Conservation (phyloP, 2,888 invertebrate species). For the Cantharis rustica region DNA sequence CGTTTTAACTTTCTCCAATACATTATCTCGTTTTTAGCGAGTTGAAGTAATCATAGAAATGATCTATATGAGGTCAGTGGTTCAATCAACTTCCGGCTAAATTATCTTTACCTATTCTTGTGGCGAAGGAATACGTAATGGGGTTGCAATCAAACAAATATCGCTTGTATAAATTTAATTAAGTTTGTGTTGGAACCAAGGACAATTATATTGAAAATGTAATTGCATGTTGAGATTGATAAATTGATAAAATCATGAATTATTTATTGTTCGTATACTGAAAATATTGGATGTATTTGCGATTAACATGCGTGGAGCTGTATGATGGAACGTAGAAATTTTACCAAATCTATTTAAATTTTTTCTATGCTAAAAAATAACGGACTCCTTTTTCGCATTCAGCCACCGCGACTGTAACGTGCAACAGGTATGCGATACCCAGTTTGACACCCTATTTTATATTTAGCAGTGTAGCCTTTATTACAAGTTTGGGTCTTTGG, state of each 20-base stretch:
- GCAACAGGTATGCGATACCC: not conserved
- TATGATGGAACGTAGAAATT: not conserved
- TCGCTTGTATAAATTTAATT: not conserved
- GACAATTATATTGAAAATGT: not conserved
- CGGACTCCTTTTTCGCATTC: not conserved
- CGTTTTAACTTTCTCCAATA: constrained; percentile 25
- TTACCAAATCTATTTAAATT: not conserved
- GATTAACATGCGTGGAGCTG: not conserved
- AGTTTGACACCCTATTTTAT: not conserved
- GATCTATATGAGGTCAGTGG: constrained; percentile 29
- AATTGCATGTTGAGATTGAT: not conserved
- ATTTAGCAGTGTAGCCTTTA: not conserved
- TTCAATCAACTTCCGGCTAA: constrained; percentile 26
- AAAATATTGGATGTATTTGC: not conserved
- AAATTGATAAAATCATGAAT: not conserved
- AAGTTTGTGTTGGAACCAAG: not conserved
- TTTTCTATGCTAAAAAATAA: not conserved
- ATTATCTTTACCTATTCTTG: not conserved
- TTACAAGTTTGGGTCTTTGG: not conserved
- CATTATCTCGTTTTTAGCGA: constrained; percentile 10
- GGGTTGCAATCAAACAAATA: constrained; percentile 1
- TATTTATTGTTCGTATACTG: not conserved
- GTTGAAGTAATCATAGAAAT: constrained; percentile 30
- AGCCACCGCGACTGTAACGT: not conserved
- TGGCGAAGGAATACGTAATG: not conserved